These are phyloP conservation scores for Spongilla lacustris DNA, from an alignment of 37 sponge, comb jelly and placozoan genomes.

Conservation along the genomic window DNA sequence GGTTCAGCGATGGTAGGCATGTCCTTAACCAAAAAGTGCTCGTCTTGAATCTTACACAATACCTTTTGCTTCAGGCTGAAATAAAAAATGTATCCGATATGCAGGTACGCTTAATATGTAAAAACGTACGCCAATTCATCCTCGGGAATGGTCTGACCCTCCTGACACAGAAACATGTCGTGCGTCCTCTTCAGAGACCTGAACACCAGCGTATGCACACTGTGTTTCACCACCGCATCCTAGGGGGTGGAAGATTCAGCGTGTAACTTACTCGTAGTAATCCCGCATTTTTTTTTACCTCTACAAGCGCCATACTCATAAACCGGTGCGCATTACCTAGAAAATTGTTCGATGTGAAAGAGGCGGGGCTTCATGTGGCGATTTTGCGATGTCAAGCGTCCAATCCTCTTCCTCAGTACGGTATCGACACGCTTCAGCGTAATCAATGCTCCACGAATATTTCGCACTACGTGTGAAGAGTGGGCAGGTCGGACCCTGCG, in stretches of 20 bases:
- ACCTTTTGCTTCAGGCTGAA: slow-evolving; percentile 64
- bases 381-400: background rate
- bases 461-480: background rate
- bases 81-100: background rate
- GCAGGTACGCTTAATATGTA: background rate
- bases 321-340: background rate
- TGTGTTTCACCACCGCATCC: slow-evolving; percentile 79
- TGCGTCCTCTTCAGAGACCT: slow-evolving; percentile 97
- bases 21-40: slow-evolving; percentile 78
- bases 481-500: background rate
- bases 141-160: slow-evolving; percentile 76
- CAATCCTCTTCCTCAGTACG: background rate
- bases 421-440: background rate
- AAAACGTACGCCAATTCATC: slow-evolving; percentile 78
- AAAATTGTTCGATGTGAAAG: background rate
- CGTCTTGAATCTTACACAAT: slow-evolving; percentile 80
- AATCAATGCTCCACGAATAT: background rate
- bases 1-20: slow-evolving; percentile 5
- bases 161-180: slow-evolving; percentile 94
- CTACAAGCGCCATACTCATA: background rate
- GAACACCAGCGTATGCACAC: slow-evolving; percentile 96
- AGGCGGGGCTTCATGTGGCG: slow-evolving; percentile 1
- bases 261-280: background rate
- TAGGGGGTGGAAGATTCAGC: background rate
- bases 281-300: background rate